Conservation (phyloP, 2,113 vertebrate genomes). For the Falcunculus frontatus region DNA sequence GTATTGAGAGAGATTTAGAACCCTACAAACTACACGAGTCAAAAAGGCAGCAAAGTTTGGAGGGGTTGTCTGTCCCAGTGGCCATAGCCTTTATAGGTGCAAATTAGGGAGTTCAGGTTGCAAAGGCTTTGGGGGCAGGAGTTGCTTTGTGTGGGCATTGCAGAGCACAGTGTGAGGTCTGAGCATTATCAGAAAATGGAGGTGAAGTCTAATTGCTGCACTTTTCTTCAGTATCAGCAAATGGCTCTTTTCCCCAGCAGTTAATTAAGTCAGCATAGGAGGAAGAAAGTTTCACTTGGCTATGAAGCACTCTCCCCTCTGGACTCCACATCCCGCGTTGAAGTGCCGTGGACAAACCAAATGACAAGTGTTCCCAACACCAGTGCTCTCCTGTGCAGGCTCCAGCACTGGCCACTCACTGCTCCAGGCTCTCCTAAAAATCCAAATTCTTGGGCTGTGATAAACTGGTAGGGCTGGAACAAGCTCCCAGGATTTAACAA, state of each 20-base stretch:
- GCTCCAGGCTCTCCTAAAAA: not conserved
- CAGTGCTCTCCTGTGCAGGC: rapidly evolving
- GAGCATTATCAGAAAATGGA: not conserved
- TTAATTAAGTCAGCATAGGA: not conserved
- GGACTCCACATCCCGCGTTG: rapidly evolving
- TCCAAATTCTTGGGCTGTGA: not conserved
- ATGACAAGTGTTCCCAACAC: not conserved
- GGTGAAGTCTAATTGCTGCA: not conserved
- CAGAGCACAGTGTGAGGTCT: not conserved
- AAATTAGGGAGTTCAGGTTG: not conserved
- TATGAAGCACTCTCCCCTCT: not conserved
- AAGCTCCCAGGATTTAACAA: not conserved
- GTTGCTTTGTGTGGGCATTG: not conserved
- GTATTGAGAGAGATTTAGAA: not conserved
- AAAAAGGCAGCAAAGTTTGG: not conserved
- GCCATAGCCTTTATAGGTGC: rapidly evolving
- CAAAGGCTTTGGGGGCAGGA: not conserved
- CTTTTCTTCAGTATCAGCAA: not conserved
- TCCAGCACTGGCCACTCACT: not conserved
- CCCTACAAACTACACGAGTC: not conserved
- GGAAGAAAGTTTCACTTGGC: constrained; percentile 1
- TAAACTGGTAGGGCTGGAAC: not conserved
- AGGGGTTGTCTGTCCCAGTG: not conserved
- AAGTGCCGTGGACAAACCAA: not conserved
- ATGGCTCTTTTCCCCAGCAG: not conserved